Conservation (phyloP, 1,140 invertebrate genomes). For the Polypedilum pembai region DNA sequence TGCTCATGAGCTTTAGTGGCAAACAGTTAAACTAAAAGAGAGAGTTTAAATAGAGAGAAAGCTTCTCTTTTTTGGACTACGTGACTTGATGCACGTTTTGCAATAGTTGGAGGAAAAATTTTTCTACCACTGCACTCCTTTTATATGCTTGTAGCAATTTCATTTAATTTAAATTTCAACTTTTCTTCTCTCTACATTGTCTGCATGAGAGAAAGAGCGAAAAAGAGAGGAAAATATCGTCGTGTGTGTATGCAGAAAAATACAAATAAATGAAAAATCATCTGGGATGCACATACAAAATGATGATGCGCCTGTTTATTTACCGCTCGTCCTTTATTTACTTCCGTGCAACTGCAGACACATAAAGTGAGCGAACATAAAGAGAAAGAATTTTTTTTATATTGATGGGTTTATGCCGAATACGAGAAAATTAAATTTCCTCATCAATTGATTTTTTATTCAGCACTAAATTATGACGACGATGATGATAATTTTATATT, state of each 20-base stretch:
- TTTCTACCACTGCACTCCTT: not conserved
- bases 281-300: not conserved
- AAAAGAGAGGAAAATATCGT: not conserved
- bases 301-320: not conserved
- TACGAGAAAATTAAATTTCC: not conserved
- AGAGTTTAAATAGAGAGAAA: not conserved
- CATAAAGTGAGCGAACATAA: not conserved
- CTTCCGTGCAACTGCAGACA: not conserved
- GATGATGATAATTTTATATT: no score
- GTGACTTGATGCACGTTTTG: constrained; percentile 22
- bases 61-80: constrained; percentile 20
- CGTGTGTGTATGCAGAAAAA: not conserved
- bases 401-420: not conserved
- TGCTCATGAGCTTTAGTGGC: not conserved
- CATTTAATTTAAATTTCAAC: not conserved
- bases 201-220: not conserved
- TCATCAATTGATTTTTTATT: not conserved
- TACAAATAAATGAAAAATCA: not conserved
- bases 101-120: constrained; percentile 5
- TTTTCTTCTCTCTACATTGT: not conserved
- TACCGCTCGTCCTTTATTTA: not conserved
- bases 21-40: not conserved
- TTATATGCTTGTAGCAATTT: not conserved
- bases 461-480: not conserved
- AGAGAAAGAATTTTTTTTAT: no score